phyloP scores from a whole-genome alignment of 1,140 invertebrate species.

The Agrilus planipennis region DNA sequence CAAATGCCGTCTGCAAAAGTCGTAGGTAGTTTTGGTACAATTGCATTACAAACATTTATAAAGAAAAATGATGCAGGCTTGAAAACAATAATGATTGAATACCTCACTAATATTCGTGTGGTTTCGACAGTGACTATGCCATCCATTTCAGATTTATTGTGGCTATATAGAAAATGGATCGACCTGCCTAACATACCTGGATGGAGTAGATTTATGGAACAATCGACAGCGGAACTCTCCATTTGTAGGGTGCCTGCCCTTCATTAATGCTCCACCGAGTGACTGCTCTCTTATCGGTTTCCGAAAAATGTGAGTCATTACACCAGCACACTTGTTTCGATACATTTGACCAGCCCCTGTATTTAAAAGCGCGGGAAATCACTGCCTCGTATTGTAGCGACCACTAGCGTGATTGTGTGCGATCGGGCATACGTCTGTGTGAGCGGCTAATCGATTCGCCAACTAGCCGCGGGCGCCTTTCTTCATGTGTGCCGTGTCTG shows the following conservation, averaged over 20 bases:
- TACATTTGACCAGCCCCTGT: conserved; percentile 30
- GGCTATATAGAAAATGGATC: conserved; percentile 16
- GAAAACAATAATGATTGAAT: conserved; percentile 6
- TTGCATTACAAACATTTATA: neutral
- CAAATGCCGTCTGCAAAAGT: neutral
- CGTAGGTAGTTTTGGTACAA: neutral
- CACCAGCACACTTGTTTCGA: conserved; percentile 19
- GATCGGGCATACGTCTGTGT: too few species aligned
- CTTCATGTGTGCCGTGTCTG: too few species aligned
- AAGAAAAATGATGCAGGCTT: conserved; percentile 1
- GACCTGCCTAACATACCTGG: conserved; percentile 10
- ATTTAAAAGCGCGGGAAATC: conserved; percentile 21
- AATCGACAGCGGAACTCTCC: conserved; percentile 7
- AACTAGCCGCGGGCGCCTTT: too few species aligned
- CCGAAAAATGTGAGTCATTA: conserved; percentile 10
- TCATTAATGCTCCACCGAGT: conserved; percentile 20
- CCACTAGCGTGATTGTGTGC: too few species aligned
- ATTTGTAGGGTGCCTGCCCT: conserved; percentile 12
- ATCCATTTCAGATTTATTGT: conserved; percentile 5
- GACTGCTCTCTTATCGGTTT: conserved; percentile 10
- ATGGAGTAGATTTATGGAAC: conserved; percentile 23
- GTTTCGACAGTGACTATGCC: neutral
- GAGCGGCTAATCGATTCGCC: too few species aligned
- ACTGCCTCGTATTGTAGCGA: too few species aligned
- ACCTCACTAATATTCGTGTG: conserved; percentile 2